These are phyloP conservation scores for Mixornis gularis DNA, from an alignment of 2,113 vertebrate species.

Conservation along the genomic window DNA sequence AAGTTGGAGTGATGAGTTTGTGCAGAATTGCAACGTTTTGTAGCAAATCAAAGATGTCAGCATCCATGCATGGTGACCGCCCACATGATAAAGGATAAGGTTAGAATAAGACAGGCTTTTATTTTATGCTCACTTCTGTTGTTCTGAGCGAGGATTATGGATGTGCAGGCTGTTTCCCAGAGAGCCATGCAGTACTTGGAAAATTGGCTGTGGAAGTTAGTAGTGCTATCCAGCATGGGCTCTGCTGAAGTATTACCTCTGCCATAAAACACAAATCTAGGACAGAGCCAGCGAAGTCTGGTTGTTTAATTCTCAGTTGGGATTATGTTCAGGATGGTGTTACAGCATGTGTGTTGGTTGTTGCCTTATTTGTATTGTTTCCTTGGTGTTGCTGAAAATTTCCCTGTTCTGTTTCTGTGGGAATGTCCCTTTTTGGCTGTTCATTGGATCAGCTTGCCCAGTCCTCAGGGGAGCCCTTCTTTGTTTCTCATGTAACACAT, in stretches of 20 bases:
- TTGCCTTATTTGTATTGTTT: not conserved
- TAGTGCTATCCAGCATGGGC: not conserved
- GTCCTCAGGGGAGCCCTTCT: not conserved
- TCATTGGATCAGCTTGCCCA: not conserved
- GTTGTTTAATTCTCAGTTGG: not conserved
- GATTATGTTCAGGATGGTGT: not conserved
- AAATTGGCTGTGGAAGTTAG: not conserved
- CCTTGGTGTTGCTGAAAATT: not conserved
- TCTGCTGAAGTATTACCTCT: not conserved
- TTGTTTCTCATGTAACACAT: not conserved
- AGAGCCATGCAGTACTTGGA: not conserved
- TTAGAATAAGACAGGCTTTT: not conserved
- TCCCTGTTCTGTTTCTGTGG: not conserved
- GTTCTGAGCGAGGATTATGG: not conserved
- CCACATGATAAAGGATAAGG: fast-evolving
- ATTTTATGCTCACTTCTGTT: not conserved
- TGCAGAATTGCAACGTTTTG: not conserved
- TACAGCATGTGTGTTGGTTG: not conserved
- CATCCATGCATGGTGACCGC: not conserved
- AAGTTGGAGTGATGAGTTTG: not conserved
- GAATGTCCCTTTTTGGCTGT: not conserved
- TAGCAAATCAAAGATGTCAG: not conserved
- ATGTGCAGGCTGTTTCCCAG: not conserved
- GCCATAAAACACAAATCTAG: not conserved
- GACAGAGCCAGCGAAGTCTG: not conserved